A percentile compares a stretch with the other conserved stretches of the same genome.
These are phyloP conservation scores for Rapana venosa DNA, from an alignment of 2,888 invertebrate species.

Conservation along the genomic window DNA sequence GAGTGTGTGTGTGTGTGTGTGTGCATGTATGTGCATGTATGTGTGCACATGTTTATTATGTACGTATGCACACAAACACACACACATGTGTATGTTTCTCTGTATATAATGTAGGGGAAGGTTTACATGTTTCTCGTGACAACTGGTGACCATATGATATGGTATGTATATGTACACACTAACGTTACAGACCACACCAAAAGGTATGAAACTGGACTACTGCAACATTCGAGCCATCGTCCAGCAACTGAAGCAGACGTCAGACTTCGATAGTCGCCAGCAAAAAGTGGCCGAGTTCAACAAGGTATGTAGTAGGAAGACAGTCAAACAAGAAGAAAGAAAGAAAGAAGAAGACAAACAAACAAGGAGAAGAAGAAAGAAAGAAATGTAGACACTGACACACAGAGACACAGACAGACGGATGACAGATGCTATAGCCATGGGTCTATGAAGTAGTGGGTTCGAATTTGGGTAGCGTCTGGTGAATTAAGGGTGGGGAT, in stretches of 20 bases:
- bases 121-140: not conserved
- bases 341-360: not conserved
- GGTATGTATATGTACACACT: not conserved
- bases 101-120: not conserved
- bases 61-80: not conserved
- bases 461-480: no score
- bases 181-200: slow-evolving; percentile 44
- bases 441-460: no score
- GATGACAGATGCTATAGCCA: no score
- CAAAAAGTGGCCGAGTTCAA: slow-evolving; percentile 62
- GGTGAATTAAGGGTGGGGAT: no score
- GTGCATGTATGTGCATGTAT: not conserved
- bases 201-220: slow-evolving; percentile 48
- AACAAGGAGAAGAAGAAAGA: not conserved
- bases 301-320: slow-evolving; percentile 54
- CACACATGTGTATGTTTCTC: not conserved
- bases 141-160: not conserved
- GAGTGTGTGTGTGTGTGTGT: slow-evolving; percentile 4
- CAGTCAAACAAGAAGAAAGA: not conserved
- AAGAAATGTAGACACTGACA: not conserved
- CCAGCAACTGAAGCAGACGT: slow-evolving; percentile 63
- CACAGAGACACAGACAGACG: no score
- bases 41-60: not conserved
- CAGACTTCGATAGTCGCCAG: slow-evolving; percentile 66
- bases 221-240: slow-evolving; percentile 65